Percentiles rank a stretch among this genome's conserved stretches.
These are phyloP conservation scores for Adelosebastes latens DNA, from an alignment of 2,797 vertebrate genomes.

Conservation along the genomic window DNA sequence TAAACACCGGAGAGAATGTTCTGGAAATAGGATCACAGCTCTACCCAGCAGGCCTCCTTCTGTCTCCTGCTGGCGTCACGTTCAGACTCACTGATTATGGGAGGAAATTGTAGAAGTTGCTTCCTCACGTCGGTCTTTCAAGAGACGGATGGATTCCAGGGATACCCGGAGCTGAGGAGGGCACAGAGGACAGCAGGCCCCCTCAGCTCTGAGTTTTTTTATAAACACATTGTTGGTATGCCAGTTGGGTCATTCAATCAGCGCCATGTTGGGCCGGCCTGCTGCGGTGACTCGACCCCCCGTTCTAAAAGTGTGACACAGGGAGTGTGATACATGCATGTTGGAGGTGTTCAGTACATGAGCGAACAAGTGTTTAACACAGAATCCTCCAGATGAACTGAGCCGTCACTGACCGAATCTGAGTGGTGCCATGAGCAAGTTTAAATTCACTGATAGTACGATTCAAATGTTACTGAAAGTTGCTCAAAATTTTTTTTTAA, in stretches of 20 bases:
- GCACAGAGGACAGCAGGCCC: constrained; percentile 34
- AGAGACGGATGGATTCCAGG: constrained; percentile 49
- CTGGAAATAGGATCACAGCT: constrained; percentile 52
- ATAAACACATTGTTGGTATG: constrained; percentile 75
- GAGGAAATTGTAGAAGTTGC: constrained; percentile 19
- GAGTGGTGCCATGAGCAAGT: not conserved
- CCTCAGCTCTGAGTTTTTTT: constrained; percentile 62
- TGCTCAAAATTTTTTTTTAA: not conserved
- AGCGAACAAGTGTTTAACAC: constrained; percentile 11
- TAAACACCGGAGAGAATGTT: constrained; percentile 59
- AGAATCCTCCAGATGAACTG: not conserved
- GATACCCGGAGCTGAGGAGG: constrained; percentile 39
- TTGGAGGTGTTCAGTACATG: not conserved
- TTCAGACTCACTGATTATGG: not conserved
- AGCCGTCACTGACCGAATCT: no score
- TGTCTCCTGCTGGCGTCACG: not conserved
- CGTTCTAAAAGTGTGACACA: constrained; percentile 67
- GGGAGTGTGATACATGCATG: constrained; percentile 12
- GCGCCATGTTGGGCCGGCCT: constrained; percentile 52
- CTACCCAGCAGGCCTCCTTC: not conserved
- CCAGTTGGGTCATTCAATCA: constrained; percentile 80
- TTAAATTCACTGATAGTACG: not conserved
- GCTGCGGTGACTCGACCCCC: constrained; percentile 49
- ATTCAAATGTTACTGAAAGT: not conserved
- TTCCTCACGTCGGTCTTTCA: constrained; percentile 21